A percentile compares a stretch with the other conserved stretches of the same genome.
These are phyloP conservation scores for Pocillopora grandis DNA, from an alignment of 92 coral and sea anemone species.

Conservation along the genomic window DNA sequence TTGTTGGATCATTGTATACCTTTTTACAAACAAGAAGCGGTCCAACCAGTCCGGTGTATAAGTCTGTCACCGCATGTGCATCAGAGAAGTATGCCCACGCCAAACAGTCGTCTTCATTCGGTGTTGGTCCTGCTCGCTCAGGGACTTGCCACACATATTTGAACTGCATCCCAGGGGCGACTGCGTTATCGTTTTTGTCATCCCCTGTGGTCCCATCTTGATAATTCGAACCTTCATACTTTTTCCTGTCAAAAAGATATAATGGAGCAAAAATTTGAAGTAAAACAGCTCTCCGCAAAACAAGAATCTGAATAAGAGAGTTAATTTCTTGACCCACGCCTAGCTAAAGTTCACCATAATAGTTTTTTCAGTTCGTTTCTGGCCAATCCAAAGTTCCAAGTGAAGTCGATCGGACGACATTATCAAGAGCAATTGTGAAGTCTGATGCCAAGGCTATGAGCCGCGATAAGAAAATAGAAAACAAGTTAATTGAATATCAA, in stretches of 20 bases:
- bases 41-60: slow-evolving; percentile 84
- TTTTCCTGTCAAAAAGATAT: slow-evolving; percentile 51
- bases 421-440: too few relatives aligned
- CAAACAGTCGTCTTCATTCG: slow-evolving; percentile 61
- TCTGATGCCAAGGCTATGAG: too few relatives aligned
- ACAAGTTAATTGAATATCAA: not conserved
- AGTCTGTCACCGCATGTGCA: slow-evolving; percentile 68
- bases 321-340: too few relatives aligned
- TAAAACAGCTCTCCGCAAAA: too few relatives aligned
- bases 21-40: slow-evolving; percentile 79
- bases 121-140: slow-evolving; percentile 76
- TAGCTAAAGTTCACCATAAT: too few relatives aligned
- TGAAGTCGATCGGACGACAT: too few relatives aligned
- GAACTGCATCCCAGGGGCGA: slow-evolving; percentile 62
- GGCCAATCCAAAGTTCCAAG: too few relatives aligned
- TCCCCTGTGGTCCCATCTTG: slow-evolving; percentile 58
- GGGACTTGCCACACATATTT: slow-evolving; percentile 87
- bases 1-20: slow-evolving; percentile 30
- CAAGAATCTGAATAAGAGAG: too few relatives aligned
- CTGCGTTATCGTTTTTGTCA: slow-evolving; percentile 51
- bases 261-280: not conserved
- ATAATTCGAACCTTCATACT: slow-evolving; percentile 84
- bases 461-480: not conserved
- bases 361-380: too few relatives aligned
- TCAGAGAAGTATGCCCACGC: slow-evolving; percentile 84